Percentiles rank a stretch among this genome's conserved stretches.
These are phyloP conservation scores for Scaptodrosophila lebanonensis DNA, from an alignment of 1,140 invertebrate genomes.

Conservation along the genomic window DNA sequence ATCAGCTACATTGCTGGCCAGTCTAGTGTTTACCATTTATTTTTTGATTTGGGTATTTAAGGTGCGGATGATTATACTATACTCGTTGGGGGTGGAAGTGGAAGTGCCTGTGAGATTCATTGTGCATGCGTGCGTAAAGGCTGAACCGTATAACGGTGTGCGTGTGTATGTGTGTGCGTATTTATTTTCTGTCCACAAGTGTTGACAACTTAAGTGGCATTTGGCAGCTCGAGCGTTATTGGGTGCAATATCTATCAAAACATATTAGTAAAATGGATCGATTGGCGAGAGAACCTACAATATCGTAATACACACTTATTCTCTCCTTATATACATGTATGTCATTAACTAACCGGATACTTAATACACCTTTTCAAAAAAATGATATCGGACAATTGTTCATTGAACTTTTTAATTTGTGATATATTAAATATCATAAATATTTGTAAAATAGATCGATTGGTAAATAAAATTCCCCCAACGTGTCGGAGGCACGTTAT, in stretches of 20 bases:
- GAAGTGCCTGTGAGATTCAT: no score
- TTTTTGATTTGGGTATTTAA: constrained; percentile 75
- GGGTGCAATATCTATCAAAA: constrained; percentile 20
- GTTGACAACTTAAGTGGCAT: constrained; percentile 71
- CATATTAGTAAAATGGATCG: constrained; percentile 1
- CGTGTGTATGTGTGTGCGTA: not conserved
- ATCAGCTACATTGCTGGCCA: constrained; percentile 38
- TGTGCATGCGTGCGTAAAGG: constrained; percentile 41
- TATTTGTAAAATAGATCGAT: no score
- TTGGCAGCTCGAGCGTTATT: constrained; percentile 46
- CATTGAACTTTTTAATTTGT: no score
- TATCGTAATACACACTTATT: no score
- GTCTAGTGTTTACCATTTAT: constrained; percentile 73
- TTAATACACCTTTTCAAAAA: no score
- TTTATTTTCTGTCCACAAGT: constrained; percentile 27
- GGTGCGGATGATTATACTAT: constrained; percentile 56
- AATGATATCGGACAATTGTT: no score
- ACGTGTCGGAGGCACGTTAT: no score
- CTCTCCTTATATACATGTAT: no score
- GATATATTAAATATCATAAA: no score
- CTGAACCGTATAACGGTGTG: not conserved
- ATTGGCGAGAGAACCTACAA: not conserved
- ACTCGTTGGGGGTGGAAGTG: constrained; percentile 22
- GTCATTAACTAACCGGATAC: no score
- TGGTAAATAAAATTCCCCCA: no score